Percentiles rank a stretch among this genome's conserved stretches.
Evolutionary conservation across 2,113 vertebrate genomes (phyloP).

Genomic region (Scomber colias): DNA sequence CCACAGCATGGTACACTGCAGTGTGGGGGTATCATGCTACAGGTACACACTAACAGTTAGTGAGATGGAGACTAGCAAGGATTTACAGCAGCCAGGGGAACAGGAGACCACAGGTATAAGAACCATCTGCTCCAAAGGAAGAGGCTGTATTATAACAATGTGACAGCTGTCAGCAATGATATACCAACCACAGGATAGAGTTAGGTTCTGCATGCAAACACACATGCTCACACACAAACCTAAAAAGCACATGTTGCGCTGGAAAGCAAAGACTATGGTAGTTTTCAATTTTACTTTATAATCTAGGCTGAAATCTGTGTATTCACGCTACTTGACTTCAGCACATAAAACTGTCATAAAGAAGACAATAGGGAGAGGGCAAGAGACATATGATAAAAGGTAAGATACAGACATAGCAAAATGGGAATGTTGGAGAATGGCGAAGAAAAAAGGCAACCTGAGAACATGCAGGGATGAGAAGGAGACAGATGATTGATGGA

Average conservation of each 20-base stretch:
- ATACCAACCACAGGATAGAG: slow-evolving; percentile 44
- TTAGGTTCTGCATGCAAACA: slow-evolving; percentile 2
- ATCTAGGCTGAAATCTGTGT: slow-evolving; percentile 43
- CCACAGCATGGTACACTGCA: too few species aligned
- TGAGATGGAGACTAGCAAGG: not conserved
- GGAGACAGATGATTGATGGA: slow-evolving; percentile 58
- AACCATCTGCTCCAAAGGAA: slow-evolving; percentile 40
- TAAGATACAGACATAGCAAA: slow-evolving; percentile 10
- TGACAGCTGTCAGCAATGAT: slow-evolving; percentile 69
- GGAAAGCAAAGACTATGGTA: not conserved
- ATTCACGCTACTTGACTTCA: slow-evolving; percentile 48
- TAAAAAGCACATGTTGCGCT: slow-evolving; percentile 57
- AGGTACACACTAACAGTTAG: slow-evolving; percentile 26
- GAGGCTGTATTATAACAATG: slow-evolving; percentile 59
- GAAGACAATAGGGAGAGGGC: slow-evolving; percentile 29
- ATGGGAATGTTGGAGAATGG: not conserved
- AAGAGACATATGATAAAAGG: slow-evolving; percentile 9
- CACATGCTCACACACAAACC: slow-evolving; percentile 36
- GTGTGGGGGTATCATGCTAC: not conserved
- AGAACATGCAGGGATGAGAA: slow-evolving; percentile 37
- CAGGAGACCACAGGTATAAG: slow-evolving; percentile 47
- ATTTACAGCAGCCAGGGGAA: slow-evolving; percentile 58
- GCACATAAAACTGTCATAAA: slow-evolving; percentile 49
- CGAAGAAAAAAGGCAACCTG: slow-evolving; percentile 46
- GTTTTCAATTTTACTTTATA: slow-evolving; percentile 35